Base-by-base conservation (phyloP, 2,797 vertebrate genomes). In the Eidolon dupreanum region DNA sequence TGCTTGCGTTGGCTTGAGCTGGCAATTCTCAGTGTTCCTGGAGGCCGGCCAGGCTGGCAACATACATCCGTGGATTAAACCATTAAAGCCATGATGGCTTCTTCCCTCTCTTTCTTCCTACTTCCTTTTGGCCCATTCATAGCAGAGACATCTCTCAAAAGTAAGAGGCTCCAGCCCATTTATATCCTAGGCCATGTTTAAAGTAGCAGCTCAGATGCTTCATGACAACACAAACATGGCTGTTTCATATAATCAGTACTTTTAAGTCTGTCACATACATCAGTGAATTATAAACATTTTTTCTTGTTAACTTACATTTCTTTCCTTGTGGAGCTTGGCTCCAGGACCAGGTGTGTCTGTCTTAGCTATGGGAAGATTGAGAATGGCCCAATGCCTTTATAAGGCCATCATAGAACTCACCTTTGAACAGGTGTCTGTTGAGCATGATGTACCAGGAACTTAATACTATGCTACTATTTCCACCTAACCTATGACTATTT, bases 11-110 rank as follows among this genome's bases (percentile, higher is more conserved):
- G 88, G 68, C 97, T 90, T 74, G 90, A 92, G 51, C 74, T 51
- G 83, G 93, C 19, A 2, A 71, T 70, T 95, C 88, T 89, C 92
- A 36, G 85, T 97, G 78, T 66, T 81, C 88, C 78, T 79, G 51
- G 92, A 93, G 22, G n/a, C 55, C 81, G 93, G 95, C 94, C 49
- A 73, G 74, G 81, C 87, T 90, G 31, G 20, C 74, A 17, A 51
- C 84, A 22, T 88, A 95, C 87, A 91, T 57, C 26, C 11, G 13
- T n/a, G 17, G 66, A 94, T 97, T 97, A 97, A 90, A 96, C 26
- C 89, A 46, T 88, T 95, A 81, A 92, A 93, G 55, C 94, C 81
- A 5, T 36, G 81, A 86, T 63, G 59, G 33, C 55, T 96, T 81
- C 49, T 88, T 90, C 55, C 86, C 66, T 86, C 19, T 61, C 49